Evolutionary conservation across 2,797 vertebrate species (phyloP), one percentile per base, ranked within the genome.

Genomic region (Knipowitschia caucasica): DNA sequence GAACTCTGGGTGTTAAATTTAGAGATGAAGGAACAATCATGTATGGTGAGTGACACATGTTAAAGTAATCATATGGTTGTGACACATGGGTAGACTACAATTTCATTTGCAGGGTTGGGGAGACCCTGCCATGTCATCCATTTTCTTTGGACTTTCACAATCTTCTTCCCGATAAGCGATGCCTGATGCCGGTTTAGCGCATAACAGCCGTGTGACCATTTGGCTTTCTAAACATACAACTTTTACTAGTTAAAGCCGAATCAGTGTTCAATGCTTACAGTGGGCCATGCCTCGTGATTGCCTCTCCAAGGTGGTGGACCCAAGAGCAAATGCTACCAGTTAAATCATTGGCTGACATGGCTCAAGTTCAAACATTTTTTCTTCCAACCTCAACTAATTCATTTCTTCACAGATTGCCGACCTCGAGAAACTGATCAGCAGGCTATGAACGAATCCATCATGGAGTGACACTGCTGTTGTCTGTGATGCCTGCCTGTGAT

Each of bases 381-480:
- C 64, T 77, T 69, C 40, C 23, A 63, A 70, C 76, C 59, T 58
- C 65, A 62, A 64, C 70, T 74, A 72, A 70, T 76, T 82, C 52
- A 58, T 77, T 77, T 84, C 71, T 82, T 67, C 75, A 72, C 67
- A 84, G 81, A 88, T 86, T 86, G 73, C 81, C 62, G 72, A 79
- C 67, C 70, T 67, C 69, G 69, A 78, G 85, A 87, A 88, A 87
- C 63, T 74, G 85, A 88, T 88, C 84, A 84, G 77, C 80, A 26
- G 50, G 68, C 74, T 70, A 66, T 49, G 71, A 74, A 63, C 63
- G 75, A 87, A 89, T 90, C 88, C 88, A 90, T 89, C 88, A 87
- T 61, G 52, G 59, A 70, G 54, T 64, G 67, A 84, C 81, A 81
- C 80, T 78, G 83, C 77, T 84, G 81, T 81, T 80, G 87, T 89